Base-by-base conservation (phyloP, 2,797 vertebrate genomes). In the Myotis findleyi region DNA sequence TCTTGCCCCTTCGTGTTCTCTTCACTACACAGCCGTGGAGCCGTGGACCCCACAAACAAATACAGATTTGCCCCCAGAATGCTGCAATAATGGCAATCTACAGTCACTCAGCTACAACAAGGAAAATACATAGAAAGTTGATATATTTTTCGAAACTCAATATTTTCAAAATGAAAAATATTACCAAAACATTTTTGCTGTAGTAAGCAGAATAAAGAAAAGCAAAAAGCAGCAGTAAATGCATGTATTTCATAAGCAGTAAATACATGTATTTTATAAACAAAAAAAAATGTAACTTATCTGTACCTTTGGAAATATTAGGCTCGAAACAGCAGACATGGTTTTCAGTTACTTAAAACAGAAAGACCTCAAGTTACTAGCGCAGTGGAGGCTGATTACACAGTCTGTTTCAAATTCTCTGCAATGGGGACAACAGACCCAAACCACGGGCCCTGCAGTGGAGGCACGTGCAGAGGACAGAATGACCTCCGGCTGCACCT, bases 141-240 rank as follows among this genome's bases (percentile, higher is more conserved):
- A 87, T 16, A 30, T 87, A 53, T 51, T 85, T 95, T 79, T 79
- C n/a, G 33, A 86, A 69, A 80, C 17, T 76, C n/a, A 92, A 1
- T 82, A 77, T 80, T 94, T 86, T 83, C 62, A 44, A 86, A 69
- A 80, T 69, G n/a, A 71, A 51, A 91, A 95, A 59, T 76, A 23
- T 92, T 75, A 62, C 27, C 16, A 76, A 72, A 72, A 27, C n/a
- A 47, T 36, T 72, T 79, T 68, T 82, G 23, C 51, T 89, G 9
- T 17, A 72, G 49, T 80, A 87, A 83, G 41, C 38, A 91, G 44
- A 91, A 87, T 41, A 91, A 79, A 76, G 6, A 30, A 90, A 80
- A 93, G 53, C 20, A 59, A 89, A 57, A 92, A 20, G 33, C 44
- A 86, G 83, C 17, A 94, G 5, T n/a, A 44, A 71, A 71, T 53